Percentiles rank a stretch among this genome's conserved stretches.
These are phyloP conservation scores for Cardiocondyla obscurior DNA, from an alignment of 1,140 invertebrate species.

Conservation along the genomic window DNA sequence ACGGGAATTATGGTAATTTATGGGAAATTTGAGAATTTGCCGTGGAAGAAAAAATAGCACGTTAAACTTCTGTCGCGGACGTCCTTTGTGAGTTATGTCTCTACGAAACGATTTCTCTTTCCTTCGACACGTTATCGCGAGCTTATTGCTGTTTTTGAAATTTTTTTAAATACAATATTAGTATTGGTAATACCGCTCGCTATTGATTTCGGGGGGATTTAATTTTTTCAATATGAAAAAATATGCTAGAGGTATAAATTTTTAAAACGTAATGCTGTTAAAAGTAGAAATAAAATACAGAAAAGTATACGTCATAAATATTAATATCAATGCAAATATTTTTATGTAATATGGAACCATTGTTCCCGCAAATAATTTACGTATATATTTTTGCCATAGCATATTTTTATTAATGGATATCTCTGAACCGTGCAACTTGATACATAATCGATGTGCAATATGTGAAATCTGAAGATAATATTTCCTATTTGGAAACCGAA, in stretches of 20 bases:
- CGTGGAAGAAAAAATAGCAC: background rate
- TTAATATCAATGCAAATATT: constrained; percentile 52
- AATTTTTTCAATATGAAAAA: constrained; percentile 6
- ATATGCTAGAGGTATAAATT: constrained; percentile 8
- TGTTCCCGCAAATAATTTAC: constrained; percentile 45
- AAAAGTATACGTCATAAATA: constrained; percentile 32
- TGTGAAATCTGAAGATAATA: constrained; percentile 49
- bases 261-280: constrained; percentile 20
- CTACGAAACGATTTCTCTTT: background rate
- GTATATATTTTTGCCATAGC: constrained; percentile 25
- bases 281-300: constrained; percentile 32
- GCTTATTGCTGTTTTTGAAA: background rate
- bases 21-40: constrained; percentile 21
- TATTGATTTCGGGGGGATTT: background rate
- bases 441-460: constrained; percentile 46
- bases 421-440: constrained; percentile 31
- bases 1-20: constrained; percentile 36
- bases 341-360: constrained; percentile 41
- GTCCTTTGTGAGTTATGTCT: background rate
- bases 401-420: constrained; percentile 45
- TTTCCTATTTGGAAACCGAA: constrained; percentile 38
- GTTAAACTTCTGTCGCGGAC: background rate
- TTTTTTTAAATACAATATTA: background rate
- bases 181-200: background rate
- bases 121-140: background rate